Percentiles rank a stretch among this genome's conserved stretches.
Conservation (phyloP, 2,113 vertebrate species). For the Pterocles burchelli region DNA sequence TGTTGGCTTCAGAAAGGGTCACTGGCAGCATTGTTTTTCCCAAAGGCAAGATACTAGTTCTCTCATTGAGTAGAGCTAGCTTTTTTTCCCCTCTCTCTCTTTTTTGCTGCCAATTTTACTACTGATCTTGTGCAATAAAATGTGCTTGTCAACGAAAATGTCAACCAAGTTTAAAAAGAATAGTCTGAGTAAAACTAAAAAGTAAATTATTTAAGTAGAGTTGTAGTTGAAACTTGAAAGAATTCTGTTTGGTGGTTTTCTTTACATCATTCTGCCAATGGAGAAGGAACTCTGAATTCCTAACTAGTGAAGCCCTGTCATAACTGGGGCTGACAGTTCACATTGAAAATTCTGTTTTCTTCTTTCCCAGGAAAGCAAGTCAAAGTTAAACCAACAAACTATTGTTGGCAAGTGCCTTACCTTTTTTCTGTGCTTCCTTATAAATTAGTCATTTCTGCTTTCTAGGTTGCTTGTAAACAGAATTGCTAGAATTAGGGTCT, state of each 20-base stretch:
- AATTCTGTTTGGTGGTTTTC: constrained; percentile 82
- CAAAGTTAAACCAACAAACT: constrained; percentile 85
- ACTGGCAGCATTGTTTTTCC: constrained; percentile 41
- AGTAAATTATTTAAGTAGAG: constrained; percentile 88
- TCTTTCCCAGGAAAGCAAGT: constrained; percentile 82
- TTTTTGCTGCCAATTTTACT: constrained; percentile 67
- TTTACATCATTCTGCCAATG: constrained; percentile 79
- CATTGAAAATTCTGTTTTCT: constrained; percentile 89
- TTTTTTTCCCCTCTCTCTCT: constrained; percentile 35
- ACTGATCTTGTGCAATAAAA: constrained; percentile 77
- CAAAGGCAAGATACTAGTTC: constrained; percentile 59
- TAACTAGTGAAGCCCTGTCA: constrained; percentile 80
- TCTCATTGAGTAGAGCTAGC: constrained; percentile 55
- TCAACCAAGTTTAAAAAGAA: constrained; percentile 83
- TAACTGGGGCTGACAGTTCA: constrained; percentile 83
- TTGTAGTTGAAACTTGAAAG: constrained; percentile 84
- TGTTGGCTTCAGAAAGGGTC: constrained; percentile 51
- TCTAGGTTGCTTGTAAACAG: constrained; percentile 34
- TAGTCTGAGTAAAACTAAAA: constrained; percentile 81
- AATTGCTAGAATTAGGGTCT: constrained; percentile 34
- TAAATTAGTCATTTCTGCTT: constrained; percentile 76
- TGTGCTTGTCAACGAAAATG: constrained; percentile 79
- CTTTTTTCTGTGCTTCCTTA: constrained; percentile 72
- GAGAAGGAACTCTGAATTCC: constrained; percentile 73
- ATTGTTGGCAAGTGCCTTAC: constrained; percentile 77